Evolutionary conservation across 2,797 vertebrate species (phyloP), one percentile per base, ranked within the genome.

Genomic region (Micrastur ruficollis): DNA sequence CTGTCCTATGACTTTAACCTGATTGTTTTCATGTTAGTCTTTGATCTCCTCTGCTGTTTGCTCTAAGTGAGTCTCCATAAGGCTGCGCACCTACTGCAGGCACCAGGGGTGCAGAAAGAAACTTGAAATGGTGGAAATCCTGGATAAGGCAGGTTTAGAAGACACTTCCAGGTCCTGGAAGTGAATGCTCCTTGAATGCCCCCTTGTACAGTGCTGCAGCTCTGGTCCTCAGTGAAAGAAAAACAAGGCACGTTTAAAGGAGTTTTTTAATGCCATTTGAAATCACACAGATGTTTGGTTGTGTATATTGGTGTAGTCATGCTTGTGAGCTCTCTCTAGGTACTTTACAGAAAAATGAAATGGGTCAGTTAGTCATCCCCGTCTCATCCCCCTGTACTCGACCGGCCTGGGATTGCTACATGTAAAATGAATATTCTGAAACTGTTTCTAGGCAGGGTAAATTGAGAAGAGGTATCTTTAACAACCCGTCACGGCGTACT

Each of bases 41-140:
- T 96, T 95, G 93, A 95, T 96, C 91, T 94, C 53, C 44, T 92
- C 49, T 87, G 71, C 61, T 67, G 22, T 70, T 95, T 71, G 72
- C 79, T 83, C 44, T 12, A 21, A 87, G 52, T 70, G 56, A 85
- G 27, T 56, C 83, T 89, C 56, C 19, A 2, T 63, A 47, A 85
- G 78, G 47, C 68, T 88, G 42, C 56, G 65, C 61, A 62, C 68
- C 67, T 82, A 76, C 61, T 65, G 44, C 42, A 71, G 72, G 65
- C 85, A 80, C 76, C 49, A 56, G 17, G n/a, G n/a, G 5, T 61
- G 38, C 29, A 86, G 81, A 89, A 86, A 50, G 55, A 61, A 81
- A 49, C 46, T 76, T 32, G 22, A 86, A 82, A 65, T 56, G 50
- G 58, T 92, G 29, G 83, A 83, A 89, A 40, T 56, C 78, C 47